Conservation (phyloP, 1,140 invertebrate genomes). For the Drosophila obscura region DNA sequence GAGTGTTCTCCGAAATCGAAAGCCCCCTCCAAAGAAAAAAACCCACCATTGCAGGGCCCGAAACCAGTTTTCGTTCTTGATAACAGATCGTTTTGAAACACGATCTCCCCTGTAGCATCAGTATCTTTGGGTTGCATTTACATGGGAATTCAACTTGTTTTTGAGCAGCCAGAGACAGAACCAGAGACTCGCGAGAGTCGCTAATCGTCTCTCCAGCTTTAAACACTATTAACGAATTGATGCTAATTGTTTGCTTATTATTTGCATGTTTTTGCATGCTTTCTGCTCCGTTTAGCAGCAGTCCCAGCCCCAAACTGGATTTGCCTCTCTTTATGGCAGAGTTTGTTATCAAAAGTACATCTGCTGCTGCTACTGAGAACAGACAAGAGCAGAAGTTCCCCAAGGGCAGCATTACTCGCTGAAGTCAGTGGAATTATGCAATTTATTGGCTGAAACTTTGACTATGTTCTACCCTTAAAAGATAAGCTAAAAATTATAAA, state of each 20-base stretch:
- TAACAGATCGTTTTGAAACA: conserved; percentile 17
- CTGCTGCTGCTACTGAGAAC: too few relatives aligned
- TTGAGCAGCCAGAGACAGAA: conserved; percentile 9
- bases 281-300: not conserved
- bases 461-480: too few relatives aligned
- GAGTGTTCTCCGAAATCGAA: conserved; percentile 9
- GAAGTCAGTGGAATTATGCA: conserved; percentile 14
- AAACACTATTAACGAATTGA: conserved; percentile 45
- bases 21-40: not conserved
- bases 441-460: not conserved
- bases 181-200: conserved; percentile 7
- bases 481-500: too few relatives aligned
- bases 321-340: not conserved
- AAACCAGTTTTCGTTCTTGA: conserved; percentile 36
- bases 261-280: conserved; percentile 37
- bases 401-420: conserved; percentile 5
- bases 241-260: conserved; percentile 57
- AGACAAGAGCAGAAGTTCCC: not conserved
- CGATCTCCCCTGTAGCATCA: not conserved
- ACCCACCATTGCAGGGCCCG: not conserved
- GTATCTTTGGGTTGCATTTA: conserved; percentile 38
- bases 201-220: conserved; percentile 43
- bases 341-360: not conserved
- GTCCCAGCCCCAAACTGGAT: not conserved
- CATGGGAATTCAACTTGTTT: conserved; percentile 20